These are phyloP conservation scores for Heliconius melpomene DNA, from an alignment of 1,140 invertebrate genomes.

Conservation along the genomic window DNA sequence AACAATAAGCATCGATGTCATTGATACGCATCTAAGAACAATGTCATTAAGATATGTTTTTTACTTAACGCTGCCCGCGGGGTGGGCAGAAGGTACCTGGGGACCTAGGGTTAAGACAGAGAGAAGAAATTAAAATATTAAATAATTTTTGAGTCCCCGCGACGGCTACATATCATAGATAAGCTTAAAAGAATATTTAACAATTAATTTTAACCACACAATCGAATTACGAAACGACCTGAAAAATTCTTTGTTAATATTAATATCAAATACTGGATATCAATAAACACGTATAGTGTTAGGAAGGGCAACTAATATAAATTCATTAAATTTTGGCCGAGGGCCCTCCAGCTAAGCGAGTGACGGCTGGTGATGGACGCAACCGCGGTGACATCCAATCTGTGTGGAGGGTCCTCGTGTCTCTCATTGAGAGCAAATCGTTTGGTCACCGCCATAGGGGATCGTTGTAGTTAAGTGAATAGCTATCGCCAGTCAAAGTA, in stretches of 20 bases:
- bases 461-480: slow-evolving; percentile 32
- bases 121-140: no score
- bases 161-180: no score
- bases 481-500: slow-evolving; percentile 10
- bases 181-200: no score
- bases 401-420: slow-evolving; percentile 59
- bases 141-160: no score
- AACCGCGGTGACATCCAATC: slow-evolving; percentile 66
- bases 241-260: background rate
- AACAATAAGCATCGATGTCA: no score
- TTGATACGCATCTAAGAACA: no score
- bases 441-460: slow-evolving; percentile 35
- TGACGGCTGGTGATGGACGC: slow-evolving; percentile 40
- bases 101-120: no score
- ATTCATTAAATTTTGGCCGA: slow-evolving; percentile 59
- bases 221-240: background rate
- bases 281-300: slow-evolving; percentile 27
- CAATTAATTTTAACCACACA: background rate
- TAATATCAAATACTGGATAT: background rate
- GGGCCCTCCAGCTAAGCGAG: slow-evolving; percentile 43
- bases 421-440: slow-evolving; percentile 67
- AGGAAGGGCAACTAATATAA: slow-evolving; percentile 58
- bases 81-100: background rate
- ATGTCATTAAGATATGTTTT: no score
- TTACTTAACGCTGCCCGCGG: background rate